Evolutionary conservation across 2,888 invertebrate genomes (phyloP).

Genomic region (Nomada ruficornis): DNA sequence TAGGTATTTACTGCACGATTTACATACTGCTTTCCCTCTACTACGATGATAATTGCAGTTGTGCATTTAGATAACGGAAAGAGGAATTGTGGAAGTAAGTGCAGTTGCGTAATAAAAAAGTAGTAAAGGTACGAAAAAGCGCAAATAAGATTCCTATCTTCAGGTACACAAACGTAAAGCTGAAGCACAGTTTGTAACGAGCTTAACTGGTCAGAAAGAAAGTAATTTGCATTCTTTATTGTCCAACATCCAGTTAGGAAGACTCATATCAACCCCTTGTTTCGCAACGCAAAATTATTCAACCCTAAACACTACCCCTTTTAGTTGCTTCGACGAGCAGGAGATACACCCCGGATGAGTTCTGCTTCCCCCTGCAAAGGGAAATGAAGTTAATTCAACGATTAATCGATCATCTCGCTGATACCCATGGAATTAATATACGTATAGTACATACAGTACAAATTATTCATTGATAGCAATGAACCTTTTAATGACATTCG

Average conservation of each 20-base stretch:
- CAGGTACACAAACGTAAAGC: not conserved
- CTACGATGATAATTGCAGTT: no score
- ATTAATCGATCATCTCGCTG: constrained; percentile 27
- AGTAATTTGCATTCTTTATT: not conserved
- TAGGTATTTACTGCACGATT: no score
- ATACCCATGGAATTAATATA: not conserved
- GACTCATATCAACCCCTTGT: constrained; percentile 1
- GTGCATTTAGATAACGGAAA: no score
- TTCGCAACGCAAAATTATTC: constrained; percentile 17
- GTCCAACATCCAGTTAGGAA: not conserved
- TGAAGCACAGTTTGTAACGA: not conserved
- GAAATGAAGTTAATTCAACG: constrained; percentile 25
- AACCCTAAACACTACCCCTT: constrained; percentile 25
- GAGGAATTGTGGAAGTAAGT: no score
- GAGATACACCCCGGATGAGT: constrained; percentile 2
- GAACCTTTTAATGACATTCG: not conserved
- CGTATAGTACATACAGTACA: not conserved
- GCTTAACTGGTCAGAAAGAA: constrained; percentile 8
- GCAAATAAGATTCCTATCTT: no score
- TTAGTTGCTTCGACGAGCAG: not conserved
- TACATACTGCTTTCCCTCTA: no score
- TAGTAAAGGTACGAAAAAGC: no score
- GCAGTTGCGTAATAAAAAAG: no score
- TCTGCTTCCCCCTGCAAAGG: not conserved
- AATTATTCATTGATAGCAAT: not conserved